Base-by-base conservation (phyloP, 2,797 vertebrate species). In the Bovichtus diacanthus region DNA sequence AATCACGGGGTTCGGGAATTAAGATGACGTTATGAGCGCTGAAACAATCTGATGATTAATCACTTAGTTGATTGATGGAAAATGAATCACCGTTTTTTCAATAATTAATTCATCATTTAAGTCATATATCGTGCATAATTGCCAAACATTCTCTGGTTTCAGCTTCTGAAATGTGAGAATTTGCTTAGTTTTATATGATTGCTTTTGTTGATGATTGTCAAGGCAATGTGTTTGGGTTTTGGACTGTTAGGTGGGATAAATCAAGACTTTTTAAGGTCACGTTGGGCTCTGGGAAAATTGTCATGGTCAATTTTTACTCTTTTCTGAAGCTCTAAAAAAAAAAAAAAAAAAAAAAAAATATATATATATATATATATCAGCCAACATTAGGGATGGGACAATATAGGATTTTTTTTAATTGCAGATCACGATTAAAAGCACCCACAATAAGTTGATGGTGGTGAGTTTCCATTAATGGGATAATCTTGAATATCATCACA, bases 51-150 rank as follows among this genome's bases (percentile, higher is more conserved):
- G 6, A 47, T 29, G 36, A 38, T 49, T 49, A 38, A 62, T 29
- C 0, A 6, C 36, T 43, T 16, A n/a, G 25, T n/a, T 27, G 29
- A 36, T 5, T 49, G 21, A 58, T n/a, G 41, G 18, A 15, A 53
- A 46, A 29, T 18, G 0, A 34, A 47, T 47, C 18, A n/a, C 8
- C 1, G 21, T 29, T 41, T 66, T 38, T 29, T 29, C 6, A 4
- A 29, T 29, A n/a, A 10, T 25, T 11, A 16, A 1, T n/a, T n/a
- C n/a, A n/a, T 18, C 0, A 15, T 44, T 29, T n/a, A 1, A 27
- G 38, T 43, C 2, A 59, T 38, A 76, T 31, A 19, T 70, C 1
- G 39, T 2, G 23, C 3, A 31, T 36, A 38, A 34, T 1, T 3
- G 16, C 3, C 0, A 66, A 5, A 55, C 6, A 9, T 18, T 21